Evolutionary conservation across 2,113 vertebrate genomes (phyloP), one percentile per base, ranked within the genome.

Genomic region (Fregetta grallaria): DNA sequence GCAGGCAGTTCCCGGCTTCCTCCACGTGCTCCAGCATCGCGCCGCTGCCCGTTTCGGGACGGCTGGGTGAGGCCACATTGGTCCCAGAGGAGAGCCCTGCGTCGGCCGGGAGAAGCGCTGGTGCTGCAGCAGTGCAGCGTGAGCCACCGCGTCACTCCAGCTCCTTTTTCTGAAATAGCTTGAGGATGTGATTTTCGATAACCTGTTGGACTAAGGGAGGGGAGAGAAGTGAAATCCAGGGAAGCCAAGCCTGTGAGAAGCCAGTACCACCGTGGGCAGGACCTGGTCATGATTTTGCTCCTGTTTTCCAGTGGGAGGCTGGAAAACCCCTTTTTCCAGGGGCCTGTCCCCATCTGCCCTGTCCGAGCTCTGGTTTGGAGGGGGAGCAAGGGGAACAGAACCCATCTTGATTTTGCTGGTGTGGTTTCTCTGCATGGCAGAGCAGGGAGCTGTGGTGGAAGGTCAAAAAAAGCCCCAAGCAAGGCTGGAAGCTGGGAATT

Each of bases 161-260:
- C 40, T 10, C 59, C 73, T 97, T 97, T 29, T 53, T 97, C 93
- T 96, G 96, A 79, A 98, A 98, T 26, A 99, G 97, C 94, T 97
- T 98, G 87, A 99, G 92, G 96, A 99, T 99, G 89, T 99, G 99
- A 66, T 97, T 98, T 96, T 99, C 99, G 5, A 99, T 98, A 5
- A 98, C 98, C 98, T 98, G 98, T 90, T 99, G 99, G 90, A 99
- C 99, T 99, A 58, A 36, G 27, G 63, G 73, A 86, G 65, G 49
- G 42, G 40, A 84, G 29, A 25, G 59, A 44, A 30, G 14, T 83
- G 71, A 88, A 13, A 20, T 5, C 25, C 52, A 3, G 66, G 74
- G 85, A 11, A 53, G 26, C 38, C 32, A 32, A 40, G 26, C 55
- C 66, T 25, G 18, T 6, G 42, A 86, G 75, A 68, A 70, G 53